Evolutionary conservation across 2,888 invertebrate species (phyloP), one percentile per base, ranked within the genome.

Genomic region (Leptopilina drosophilae): DNA sequence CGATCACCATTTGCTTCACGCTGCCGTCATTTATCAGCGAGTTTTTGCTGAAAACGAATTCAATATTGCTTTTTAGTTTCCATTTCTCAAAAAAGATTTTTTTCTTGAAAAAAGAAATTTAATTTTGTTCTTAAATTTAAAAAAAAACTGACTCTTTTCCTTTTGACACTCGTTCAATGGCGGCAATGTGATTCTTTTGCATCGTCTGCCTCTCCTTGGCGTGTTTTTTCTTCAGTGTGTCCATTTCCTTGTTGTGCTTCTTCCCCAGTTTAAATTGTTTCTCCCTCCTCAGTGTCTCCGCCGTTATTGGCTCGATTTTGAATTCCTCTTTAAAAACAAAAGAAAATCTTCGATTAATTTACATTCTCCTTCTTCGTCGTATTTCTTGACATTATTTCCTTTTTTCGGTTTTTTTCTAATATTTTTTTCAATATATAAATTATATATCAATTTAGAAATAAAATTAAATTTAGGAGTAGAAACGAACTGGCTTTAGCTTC

Each of bases 181-280:
- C 93, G 5, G 92, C 87, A 83, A 93, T 93, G 85, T 95, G 93
- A 82, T 91, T 91, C 83, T 93, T 94, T 87, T 95, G 95, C 91
- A 95, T 94, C 20, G 93, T 90, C 66, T 93, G 92, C 66, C 94
- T 90, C 84, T 95, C 95, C 87, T 95, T 95, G 84, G 92, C 91
- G 83, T 95, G 95, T 81, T 93, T 93, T 85, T 94, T 95, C 83
- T 93, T 93, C 91, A 95, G 87, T 8, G 93, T 90, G 76, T 95
- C 95, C 78, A 93, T 81, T 78, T 95, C 95, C 85, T 95, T 95
- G 82, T 93, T 92, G 80, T 94, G 94, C 84, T 95, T 95, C 86
- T 94, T 94, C 33, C 93, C 90, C 77, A 94, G 88, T 87, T 95
- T 94, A 86, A 93, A 94, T 26, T 91, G 89, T 86, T 94, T 94